A percentile compares a stretch with the other conserved stretches of the same genome.
Evolutionary conservation across 2,113 vertebrate genomes (phyloP).

Genomic region (Poeciliopsis prolifica): DNA sequence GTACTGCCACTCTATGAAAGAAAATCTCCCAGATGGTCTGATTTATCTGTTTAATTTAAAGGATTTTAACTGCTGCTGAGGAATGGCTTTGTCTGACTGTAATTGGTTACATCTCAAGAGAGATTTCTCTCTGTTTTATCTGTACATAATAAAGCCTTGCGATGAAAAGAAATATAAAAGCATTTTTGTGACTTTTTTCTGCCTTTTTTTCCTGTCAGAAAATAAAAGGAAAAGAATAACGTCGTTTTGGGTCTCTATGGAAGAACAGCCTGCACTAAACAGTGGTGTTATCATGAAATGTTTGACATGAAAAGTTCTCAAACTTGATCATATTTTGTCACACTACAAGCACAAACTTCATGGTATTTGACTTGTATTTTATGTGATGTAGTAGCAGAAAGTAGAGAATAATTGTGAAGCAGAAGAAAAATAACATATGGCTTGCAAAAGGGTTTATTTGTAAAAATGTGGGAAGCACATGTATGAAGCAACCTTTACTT

Average conservation of each 20-base stretch:
- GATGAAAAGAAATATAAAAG: constrained; percentile 61
- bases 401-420: neutral
- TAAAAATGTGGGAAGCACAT: neutral
- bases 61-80: constrained; percentile 41
- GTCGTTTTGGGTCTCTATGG: constrained; percentile 46
- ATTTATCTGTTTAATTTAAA: constrained; percentile 36
- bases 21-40: constrained; percentile 26
- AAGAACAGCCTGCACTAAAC: constrained; percentile 67
- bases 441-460: neutral
- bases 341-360: too few species aligned
- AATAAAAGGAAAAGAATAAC: constrained; percentile 46
- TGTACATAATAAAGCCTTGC: constrained; percentile 74
- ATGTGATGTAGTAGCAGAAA: neutral
- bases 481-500: too few species aligned
- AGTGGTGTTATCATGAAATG: too few species aligned
- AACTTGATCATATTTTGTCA: too few species aligned
- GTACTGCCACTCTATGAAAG: constrained; percentile 33
- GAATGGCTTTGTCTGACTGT: constrained; percentile 50
- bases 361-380: neutral
- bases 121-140: constrained; percentile 55
- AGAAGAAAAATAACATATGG: neutral
- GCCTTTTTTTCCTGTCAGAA: constrained; percentile 1
- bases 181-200: constrained; percentile 68
- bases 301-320: too few species aligned
- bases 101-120: constrained; percentile 31